A percentile compares a stretch with the other conserved stretches of the same genome.
Conservation (phyloP, 2,888 invertebrate genomes). For the Anoncus sp. region DNA sequence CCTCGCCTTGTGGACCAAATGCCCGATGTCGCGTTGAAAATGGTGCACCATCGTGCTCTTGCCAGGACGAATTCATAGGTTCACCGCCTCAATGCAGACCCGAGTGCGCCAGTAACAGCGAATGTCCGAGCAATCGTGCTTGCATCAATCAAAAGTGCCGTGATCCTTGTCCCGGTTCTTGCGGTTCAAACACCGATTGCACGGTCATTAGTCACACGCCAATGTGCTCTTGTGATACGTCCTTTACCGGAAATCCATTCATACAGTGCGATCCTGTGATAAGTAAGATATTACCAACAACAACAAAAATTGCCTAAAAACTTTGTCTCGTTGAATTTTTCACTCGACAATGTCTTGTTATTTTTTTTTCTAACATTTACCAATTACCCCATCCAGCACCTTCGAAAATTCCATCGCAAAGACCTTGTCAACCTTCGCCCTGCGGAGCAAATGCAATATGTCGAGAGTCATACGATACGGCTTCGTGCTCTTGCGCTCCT, state of each 20-base stretch:
- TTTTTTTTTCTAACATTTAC: not conserved
- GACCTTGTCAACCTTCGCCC: constrained; percentile 84
- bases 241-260: constrained; percentile 84
- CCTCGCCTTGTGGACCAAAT: constrained; percentile 91
- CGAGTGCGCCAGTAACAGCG: constrained; percentile 89
- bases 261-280: constrained; percentile 82
- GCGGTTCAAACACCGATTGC: constrained; percentile 89
- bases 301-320: not conserved
- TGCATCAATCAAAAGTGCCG: constrained; percentile 90
- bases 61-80: constrained; percentile 88
- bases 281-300: constrained; percentile 70
- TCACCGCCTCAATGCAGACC: constrained; percentile 90
- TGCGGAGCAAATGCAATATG: constrained; percentile 86
- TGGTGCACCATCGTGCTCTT: constrained; percentile 88
- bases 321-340: constrained; percentile 82
- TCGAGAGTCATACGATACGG: constrained; percentile 83
- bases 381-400: constrained; percentile 9
- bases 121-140: constrained; percentile 88
- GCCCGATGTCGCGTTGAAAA: constrained; percentile 86
- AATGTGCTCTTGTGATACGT: constrained; percentile 80
- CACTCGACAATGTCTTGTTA: too few relatives aligned
- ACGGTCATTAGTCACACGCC: constrained; percentile 90
- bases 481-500: constrained; percentile 87
- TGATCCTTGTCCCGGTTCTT: constrained; percentile 90
- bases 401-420: constrained; percentile 67